A percentile compares a stretch with the other conserved stretches of the same genome.
Conservation (phyloP, 2,888 invertebrate genomes). For the Germaria angustata region DNA sequence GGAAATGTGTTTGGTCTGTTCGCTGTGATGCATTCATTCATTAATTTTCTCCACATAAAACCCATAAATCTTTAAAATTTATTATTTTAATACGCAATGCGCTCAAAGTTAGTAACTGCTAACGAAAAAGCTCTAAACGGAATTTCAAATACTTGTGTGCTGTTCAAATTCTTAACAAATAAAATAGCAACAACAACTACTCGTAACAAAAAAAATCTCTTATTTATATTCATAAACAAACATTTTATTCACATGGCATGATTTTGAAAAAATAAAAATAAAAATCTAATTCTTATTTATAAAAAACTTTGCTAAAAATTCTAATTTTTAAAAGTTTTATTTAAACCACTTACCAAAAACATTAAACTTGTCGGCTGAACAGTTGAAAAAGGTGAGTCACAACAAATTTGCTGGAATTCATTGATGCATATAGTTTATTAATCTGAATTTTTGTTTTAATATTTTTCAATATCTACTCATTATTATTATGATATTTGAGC, state of each 20-base stretch:
- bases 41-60: constrained; percentile 38
- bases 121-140: constrained; percentile 18
- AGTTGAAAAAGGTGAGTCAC: too few species aligned
- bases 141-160: constrained; percentile 29
- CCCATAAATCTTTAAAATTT: constrained; percentile 60
- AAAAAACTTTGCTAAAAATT: too few species aligned
- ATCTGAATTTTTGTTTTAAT: too few species aligned
- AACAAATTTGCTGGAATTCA: too few species aligned
- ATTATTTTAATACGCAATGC: constrained; percentile 58
- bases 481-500: too few species aligned
- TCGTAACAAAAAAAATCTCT: not conserved
- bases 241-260: not conserved
- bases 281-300: too few species aligned
- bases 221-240: constrained; percentile 15
- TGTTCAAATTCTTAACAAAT: not conserved
- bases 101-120: constrained; percentile 39
- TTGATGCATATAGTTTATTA: too few species aligned
- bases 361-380: too few species aligned
- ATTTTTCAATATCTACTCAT: too few species aligned
- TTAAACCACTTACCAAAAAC: too few species aligned
- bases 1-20: constrained; percentile 29
- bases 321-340: too few species aligned
- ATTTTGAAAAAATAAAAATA: too few species aligned
- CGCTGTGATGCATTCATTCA: constrained; percentile 27
- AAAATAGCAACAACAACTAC: not conserved